Base-by-base conservation (phyloP, 2,888 invertebrate genomes). In the Mesorhabditis spiculigera region DNA sequence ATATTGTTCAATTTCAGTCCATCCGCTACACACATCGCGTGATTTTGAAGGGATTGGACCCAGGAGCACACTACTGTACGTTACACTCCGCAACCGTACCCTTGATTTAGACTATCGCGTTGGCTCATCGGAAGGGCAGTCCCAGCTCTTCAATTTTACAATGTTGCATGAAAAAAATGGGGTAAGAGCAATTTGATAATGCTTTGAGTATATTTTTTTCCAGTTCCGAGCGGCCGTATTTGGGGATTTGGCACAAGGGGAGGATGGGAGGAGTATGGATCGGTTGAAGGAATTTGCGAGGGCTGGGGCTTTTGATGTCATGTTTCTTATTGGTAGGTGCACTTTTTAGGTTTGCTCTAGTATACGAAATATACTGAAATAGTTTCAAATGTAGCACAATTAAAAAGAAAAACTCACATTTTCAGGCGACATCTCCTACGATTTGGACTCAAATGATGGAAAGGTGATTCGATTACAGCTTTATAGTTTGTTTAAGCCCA, bases 1-100 rank as follows among this genome's bases (percentile, higher is more conserved):
- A 28, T 28, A 28, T 1, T 28, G 58, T 13, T 50, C n/a, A 13
- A 13, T 50, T 50, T 2, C 58, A 50, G 58, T 50, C 58, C 58
- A n/a, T 50, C n/a, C 58, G 58, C 58, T 50, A 50, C n/a, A 50
- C 58, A n/a, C 58, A 50, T 50, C 58, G 58, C 10, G 58, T 50
- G 8, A 10, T 10, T 13, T 13, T 50, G 58, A 50, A 10, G n/a
- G n/a, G 3, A 2, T 50, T 50, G 58, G 58, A 50, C 1, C 58
- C 58, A n/a, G 58, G 58, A 10, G 8, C n/a, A n/a, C 8, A n/a
- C 8, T 50, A 50, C 58, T 50, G 58, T 50, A 50, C 8, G 58
- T 50, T 10, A 50, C 8, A 50, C 8, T 13, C n/a, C 10, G 10
- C 58, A 2, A 50, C 58, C 8, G 58, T 13, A 50, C n/a, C 8